These are phyloP conservation scores for Apodemus speciosus DNA, from an alignment of 2,113 vertebrate genomes.

Conservation along the genomic window DNA sequence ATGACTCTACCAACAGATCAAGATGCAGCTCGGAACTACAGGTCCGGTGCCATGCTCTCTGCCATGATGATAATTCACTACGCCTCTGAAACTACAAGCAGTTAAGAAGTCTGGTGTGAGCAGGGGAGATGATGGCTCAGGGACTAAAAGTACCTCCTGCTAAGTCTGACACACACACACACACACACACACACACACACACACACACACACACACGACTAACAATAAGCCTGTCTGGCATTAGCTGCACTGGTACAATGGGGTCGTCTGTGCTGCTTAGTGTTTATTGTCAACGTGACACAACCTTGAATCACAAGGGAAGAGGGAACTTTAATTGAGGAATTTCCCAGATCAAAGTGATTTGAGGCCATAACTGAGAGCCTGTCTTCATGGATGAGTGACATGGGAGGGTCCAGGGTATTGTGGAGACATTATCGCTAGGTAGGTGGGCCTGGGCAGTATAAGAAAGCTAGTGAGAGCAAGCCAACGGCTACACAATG, in stretches of 20 bases:
- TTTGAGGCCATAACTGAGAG: background rate
- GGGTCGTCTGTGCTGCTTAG: background rate
- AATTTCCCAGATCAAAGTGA: background rate
- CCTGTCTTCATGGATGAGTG: background rate
- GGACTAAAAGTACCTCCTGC: background rate
- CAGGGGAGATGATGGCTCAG: background rate
- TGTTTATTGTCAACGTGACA: background rate
- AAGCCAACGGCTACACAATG: background rate
- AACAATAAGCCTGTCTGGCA: background rate
- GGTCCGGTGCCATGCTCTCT: background rate
- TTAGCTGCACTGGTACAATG: background rate
- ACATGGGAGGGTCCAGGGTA: background rate
- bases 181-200: background rate
- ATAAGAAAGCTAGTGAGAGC: background rate
- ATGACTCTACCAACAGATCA: background rate
- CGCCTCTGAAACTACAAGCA: background rate
- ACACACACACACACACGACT: background rate
- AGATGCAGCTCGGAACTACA: background rate
- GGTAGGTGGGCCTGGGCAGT: background rate
- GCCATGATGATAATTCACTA: background rate
- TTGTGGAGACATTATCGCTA: background rate
- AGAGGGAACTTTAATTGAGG: background rate
- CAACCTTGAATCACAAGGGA: background rate
- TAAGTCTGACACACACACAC: background rate
- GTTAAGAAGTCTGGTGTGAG: background rate